phyloP scores from a whole-genome alignment of 2,113 vertebrate species.

The Genyomyrus donnyi region DNA sequence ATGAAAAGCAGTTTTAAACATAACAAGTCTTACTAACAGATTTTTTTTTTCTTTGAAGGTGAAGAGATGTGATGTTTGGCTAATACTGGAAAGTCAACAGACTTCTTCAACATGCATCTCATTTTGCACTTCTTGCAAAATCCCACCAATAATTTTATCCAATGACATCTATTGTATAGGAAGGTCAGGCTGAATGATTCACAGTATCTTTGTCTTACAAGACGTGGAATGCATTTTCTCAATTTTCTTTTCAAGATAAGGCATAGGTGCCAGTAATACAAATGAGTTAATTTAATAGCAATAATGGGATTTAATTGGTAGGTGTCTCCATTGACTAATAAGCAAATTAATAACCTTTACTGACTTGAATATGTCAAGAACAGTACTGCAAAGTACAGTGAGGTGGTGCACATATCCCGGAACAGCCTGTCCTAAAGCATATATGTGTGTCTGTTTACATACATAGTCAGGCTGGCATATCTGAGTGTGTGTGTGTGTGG shows the following conservation, averaged over 20 bases:
- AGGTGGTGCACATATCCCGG: background rate
- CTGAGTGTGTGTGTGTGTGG: background rate
- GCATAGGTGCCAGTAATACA: background rate
- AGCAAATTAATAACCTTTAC: background rate
- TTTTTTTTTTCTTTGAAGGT: background rate
- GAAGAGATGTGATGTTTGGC: background rate
- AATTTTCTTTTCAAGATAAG: background rate
- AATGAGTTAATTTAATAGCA: background rate
- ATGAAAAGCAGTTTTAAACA: background rate
- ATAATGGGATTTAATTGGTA: background rate
- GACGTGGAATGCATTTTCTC: background rate
- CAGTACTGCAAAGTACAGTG: background rate
- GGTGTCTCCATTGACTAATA: background rate
- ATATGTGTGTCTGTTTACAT: background rate
- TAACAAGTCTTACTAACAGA: background rate
- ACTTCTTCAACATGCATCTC: background rate
- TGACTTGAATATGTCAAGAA: background rate
- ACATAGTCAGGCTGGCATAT: background rate
- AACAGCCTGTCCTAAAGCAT: background rate
- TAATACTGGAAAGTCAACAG: background rate
- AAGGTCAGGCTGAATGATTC: background rate
- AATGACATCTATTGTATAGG: conserved; percentile 2
- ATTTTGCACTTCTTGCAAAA: background rate
- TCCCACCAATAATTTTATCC: background rate
- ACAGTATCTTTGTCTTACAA: background rate